A percentile compares a stretch with the other conserved stretches of the same genome.
Conservation (phyloP, 2,888 invertebrate species). For the Nomada hirtipes region DNA sequence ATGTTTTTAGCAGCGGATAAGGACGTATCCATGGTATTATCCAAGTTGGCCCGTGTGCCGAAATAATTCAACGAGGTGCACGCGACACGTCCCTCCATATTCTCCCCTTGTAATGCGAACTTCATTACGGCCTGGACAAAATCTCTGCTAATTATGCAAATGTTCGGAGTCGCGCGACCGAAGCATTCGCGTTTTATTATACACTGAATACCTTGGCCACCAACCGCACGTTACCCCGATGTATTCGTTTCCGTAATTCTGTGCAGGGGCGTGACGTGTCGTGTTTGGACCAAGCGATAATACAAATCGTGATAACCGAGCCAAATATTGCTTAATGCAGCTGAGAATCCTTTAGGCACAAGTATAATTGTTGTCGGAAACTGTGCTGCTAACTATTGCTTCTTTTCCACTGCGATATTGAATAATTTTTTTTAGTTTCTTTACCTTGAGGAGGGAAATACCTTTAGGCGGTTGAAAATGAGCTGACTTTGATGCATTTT, state of each 20-base stretch:
- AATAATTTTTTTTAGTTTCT: no score
- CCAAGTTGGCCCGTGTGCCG: background rate
- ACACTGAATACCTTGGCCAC: slow-evolving; percentile 14
- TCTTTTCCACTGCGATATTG: no score
- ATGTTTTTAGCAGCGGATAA: slow-evolving; percentile 44
- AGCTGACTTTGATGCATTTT: no score
- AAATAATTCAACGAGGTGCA: slow-evolving; percentile 62
- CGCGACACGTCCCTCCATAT: slow-evolving; percentile 49
- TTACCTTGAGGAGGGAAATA: no score
- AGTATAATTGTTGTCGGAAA: no score
- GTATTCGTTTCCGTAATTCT: background rate
- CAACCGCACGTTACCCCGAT: background rate
- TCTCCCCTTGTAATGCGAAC: slow-evolving; percentile 59
- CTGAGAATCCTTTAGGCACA: no score
- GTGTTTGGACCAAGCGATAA: background rate
- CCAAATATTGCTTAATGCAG: background rate
- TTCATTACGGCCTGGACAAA: slow-evolving; percentile 60
- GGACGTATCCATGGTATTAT: slow-evolving; percentile 29
- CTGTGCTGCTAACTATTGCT: no score
- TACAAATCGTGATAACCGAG: background rate
- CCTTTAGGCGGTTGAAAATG: no score
- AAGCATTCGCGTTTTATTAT: slow-evolving; percentile 52
- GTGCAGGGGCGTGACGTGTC: background rate
- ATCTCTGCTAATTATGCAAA: slow-evolving; percentile 69
- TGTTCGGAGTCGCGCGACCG: slow-evolving; percentile 40